Conservation (phyloP, 2,113 vertebrate species). For the Corythornis madagascariensis region DNA sequence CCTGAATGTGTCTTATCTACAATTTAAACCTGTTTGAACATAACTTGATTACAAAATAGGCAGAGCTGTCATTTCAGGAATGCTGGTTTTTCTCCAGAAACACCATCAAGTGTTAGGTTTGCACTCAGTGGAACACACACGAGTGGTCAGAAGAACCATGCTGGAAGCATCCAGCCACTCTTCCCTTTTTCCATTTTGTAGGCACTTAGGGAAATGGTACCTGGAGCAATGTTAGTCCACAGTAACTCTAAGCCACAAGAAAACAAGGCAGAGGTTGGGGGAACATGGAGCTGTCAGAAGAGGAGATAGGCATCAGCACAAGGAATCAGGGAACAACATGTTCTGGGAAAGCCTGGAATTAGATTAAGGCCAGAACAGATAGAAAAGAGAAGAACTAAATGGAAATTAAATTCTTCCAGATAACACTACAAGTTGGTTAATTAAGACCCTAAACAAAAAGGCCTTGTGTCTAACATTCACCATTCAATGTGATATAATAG, state of each 20-base stretch:
- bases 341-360: neutral
- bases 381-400: conserved; percentile 6
- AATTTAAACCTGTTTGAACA: neutral
- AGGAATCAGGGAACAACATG: neutral
- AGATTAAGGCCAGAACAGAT: neutral
- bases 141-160: neutral
- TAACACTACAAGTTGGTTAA: neutral
- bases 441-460: neutral
- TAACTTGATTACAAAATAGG: neutral
- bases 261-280: neutral
- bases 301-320: neutral
- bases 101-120: neutral
- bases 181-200: neutral
- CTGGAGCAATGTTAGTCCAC: neutral
- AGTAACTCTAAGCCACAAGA: neutral
- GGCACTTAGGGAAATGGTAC: conserved; percentile 1
- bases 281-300: neutral
- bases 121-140: neutral
- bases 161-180: neutral
- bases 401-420: neutral
- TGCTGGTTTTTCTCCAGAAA: neutral
- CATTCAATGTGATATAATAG: neutral
- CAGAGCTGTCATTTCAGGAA: neutral
- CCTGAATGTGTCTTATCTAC: neutral
- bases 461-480: neutral